Evolutionary conservation across 2,888 invertebrate genomes (phyloP).

Genomic region (Protula sp.): DNA sequence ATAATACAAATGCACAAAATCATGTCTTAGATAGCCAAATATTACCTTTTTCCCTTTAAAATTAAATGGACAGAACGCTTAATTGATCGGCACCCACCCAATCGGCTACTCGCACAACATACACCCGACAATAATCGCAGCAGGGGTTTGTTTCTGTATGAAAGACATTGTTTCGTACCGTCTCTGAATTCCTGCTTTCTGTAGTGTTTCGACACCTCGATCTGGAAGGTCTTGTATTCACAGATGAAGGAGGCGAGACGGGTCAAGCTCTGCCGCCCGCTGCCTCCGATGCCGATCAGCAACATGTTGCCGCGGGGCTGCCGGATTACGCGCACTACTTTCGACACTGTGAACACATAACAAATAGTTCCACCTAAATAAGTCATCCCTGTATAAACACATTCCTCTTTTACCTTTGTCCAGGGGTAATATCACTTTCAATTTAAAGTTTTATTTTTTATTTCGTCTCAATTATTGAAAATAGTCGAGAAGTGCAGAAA

Average conservation of each 20-base stretch:
- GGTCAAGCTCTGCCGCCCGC: constrained; percentile 75
- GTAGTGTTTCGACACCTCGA: constrained; percentile 75
- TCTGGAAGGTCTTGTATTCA: constrained; percentile 71
- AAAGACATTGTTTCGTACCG: too few species aligned
- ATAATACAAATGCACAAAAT: too few species aligned
- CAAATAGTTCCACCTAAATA: not conserved
- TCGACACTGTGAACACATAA: constrained; percentile 61
- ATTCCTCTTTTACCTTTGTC: not conserved
- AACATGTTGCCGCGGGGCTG: constrained; percentile 77
- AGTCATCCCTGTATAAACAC: not conserved
- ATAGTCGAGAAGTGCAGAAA: too few species aligned
- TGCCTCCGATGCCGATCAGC: constrained; percentile 79
- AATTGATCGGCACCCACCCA: too few species aligned
- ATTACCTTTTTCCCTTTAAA: too few species aligned
- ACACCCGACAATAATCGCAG: too few species aligned
- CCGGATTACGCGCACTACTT: constrained; percentile 76
- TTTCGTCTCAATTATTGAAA: too few species aligned
- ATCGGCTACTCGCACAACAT: too few species aligned
- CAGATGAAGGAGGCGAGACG: constrained; percentile 74
- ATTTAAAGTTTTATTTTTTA: too few species aligned
- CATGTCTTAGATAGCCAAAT: too few species aligned
- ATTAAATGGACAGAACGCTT: too few species aligned
- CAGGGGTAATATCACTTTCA: not conserved
- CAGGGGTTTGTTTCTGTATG: too few species aligned
- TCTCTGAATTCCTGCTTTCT: constrained; percentile 64